Evolutionary conservation across 1,140 invertebrate species (phyloP).

Genomic region (Drosophila fuyamai): DNA sequence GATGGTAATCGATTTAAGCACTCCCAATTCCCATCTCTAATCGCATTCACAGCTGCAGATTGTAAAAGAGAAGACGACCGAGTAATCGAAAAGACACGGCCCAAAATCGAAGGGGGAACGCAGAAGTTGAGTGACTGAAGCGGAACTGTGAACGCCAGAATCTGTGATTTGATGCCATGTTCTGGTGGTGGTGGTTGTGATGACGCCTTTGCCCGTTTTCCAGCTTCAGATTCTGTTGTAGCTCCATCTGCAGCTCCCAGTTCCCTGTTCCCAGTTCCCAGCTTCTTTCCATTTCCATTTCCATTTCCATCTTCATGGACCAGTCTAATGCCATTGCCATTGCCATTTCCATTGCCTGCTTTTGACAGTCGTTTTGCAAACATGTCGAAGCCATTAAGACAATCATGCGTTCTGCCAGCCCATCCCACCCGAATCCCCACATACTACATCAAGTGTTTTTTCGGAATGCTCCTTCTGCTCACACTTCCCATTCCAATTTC

Average conservation of each 20-base stretch:
- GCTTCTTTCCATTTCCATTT: constrained; percentile 2
- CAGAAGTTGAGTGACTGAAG: constrained; percentile 34
- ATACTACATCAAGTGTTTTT: constrained; percentile 51
- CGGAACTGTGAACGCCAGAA: constrained; percentile 52
- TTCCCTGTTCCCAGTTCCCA: background rate
- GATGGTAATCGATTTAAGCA: background rate
- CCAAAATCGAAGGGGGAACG: constrained; percentile 1
- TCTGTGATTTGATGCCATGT: constrained; percentile 53
- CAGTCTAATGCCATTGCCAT: constrained; percentile 43
- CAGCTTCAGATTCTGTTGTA: constrained; percentile 14
- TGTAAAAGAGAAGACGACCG: constrained; percentile 41
- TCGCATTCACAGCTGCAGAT: constrained; percentile 36
- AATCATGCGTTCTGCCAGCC: constrained; percentile 65
- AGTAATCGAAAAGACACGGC: constrained; percentile 74
- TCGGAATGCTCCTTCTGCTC: constrained; percentile 32
- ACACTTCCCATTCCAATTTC: constrained; percentile 31
- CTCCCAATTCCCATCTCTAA: constrained; percentile 26
- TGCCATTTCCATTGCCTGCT: constrained; percentile 60
- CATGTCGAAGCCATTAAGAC: constrained; percentile 83
- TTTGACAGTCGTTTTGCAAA: constrained; percentile 83
- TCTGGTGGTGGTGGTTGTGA: constrained; percentile 23
- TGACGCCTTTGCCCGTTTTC: constrained; percentile 6
- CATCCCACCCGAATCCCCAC: constrained; percentile 3
- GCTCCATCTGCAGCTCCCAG: constrained; percentile 21
- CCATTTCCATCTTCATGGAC: constrained; percentile 20